Base-by-base conservation (phyloP, 2,113 vertebrate genomes). In the Turnix velox region DNA sequence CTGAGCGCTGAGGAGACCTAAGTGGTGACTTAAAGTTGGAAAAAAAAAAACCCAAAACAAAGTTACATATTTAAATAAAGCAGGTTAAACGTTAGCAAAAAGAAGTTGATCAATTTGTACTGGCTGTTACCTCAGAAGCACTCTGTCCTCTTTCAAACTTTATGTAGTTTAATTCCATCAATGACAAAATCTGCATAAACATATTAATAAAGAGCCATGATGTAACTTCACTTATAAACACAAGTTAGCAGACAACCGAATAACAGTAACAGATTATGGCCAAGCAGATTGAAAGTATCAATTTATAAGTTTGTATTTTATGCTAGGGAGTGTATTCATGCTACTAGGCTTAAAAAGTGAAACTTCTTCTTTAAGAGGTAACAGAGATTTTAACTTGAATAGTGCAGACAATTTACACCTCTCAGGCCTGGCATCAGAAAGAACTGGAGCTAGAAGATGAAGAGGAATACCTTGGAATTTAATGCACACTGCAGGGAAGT, bases 401-500 rank as follows among this genome's bases (percentile, higher is more conserved):
- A 65, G 24, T 20, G 85, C 40, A 51, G 22, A 8, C 18, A 72
- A 75, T 52, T 54, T 42, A 33, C 40, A 55, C 6, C n/a, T 57
- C 43, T 11, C 2, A 18, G 22, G 45, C 74, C 37, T 0, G 11
- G 25, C 35, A 46, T 39, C 62, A 61, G 63, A 40, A 31, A 78
- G 69, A 77, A 58, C 14, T 3, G n/a, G 58, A 54, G 28, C 39
- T 42, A 48, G 11, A 43, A 67, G 49, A 61, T 6, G 37, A 46
- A 28, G 46, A 90, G n/a, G 25, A 73, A 88, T 96, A 99, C 99
- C 99, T 99, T 99, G 40, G 98, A 97, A 95, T 99, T 99, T 68
- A 99, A 95, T 2, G 99, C 99, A 49, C 99, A 99, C 68, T 98
- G 97, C 18, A 98, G 96, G 1, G 99, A 97, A 0, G 98, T 99